A percentile compares a stretch with the other conserved stretches of the same genome.
Conservation (phyloP, 2,888 invertebrate species). For the Lasioglossum vierecki region DNA sequence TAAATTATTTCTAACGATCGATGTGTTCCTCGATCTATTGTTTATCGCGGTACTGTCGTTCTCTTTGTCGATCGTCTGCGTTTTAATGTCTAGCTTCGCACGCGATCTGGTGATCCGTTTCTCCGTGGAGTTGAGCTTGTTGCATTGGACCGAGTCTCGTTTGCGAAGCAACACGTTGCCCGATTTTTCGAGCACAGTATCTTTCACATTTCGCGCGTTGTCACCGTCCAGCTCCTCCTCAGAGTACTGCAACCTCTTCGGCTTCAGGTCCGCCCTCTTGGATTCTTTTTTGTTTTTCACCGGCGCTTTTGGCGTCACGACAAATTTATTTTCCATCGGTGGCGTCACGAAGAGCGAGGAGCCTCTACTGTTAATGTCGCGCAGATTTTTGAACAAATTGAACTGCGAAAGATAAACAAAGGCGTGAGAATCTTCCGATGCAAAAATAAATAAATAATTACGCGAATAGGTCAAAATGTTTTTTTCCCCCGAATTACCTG, state of each 20-base stretch:
- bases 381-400: slow-evolving; percentile 14
- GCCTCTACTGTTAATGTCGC: neutral
- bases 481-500: slow-evolving; percentile 18
- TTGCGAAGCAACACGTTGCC: slow-evolving; percentile 1
- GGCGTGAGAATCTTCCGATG: neutral
- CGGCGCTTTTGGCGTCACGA: slow-evolving; percentile 66
- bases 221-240: slow-evolving; percentile 51
- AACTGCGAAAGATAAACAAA: slow-evolving; percentile 18
- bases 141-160: neutral
- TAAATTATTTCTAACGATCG: slow-evolving; percentile 25
- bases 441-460: neutral
- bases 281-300: slow-evolving; percentile 65
- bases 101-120: slow-evolving; percentile 7
- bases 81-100: slow-evolving; percentile 12
- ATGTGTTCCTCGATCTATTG: neutral
- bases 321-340: slow-evolving; percentile 23
- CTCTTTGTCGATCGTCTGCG: slow-evolving; percentile 54
- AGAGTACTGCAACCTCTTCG: slow-evolving; percentile 71
- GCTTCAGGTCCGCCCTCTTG: slow-evolving; percentile 65
- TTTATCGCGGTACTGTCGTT: slow-evolving; percentile 44
- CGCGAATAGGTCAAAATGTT: neutral
- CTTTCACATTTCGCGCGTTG: neutral
- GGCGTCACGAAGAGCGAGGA: slow-evolving; percentile 41
- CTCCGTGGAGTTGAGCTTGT: neutral
- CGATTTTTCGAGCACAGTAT: neutral